Percentiles rank a stretch among this genome's conserved stretches.
These are phyloP conservation scores for Conopomorpha cramerella DNA, from an alignment of 1,140 invertebrate genomes.

Conservation along the genomic window DNA sequence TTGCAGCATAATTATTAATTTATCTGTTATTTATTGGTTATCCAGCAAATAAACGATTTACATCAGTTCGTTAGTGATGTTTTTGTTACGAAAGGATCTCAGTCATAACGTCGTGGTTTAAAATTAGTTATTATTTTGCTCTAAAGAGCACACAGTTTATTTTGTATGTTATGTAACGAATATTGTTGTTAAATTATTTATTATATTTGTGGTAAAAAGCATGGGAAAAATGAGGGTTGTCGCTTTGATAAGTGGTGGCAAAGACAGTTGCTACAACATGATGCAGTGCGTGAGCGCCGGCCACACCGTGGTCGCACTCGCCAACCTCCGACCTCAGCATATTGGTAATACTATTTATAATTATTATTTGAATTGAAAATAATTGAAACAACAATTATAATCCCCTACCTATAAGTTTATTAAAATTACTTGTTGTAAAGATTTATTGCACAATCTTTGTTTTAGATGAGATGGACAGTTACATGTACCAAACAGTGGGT, in stretches of 20 bases:
- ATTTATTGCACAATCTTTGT: neutral
- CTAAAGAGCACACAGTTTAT: conserved; percentile 26
- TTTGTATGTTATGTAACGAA: conserved; percentile 52
- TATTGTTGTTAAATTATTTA: conserved; percentile 20
- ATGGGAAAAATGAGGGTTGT: conserved; percentile 79
- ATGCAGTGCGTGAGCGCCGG: conserved; percentile 96
- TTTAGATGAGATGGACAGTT: conserved; percentile 95
- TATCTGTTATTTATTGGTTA: too few relatives aligned
- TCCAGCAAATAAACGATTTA: too few relatives aligned
- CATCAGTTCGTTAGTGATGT: conserved; percentile 22
- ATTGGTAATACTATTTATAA: conserved; percentile 67
- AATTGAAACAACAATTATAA: neutral
- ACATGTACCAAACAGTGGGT: conserved; percentile 99
- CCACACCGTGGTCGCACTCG: conserved; percentile 94
- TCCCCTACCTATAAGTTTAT: too few relatives aligned
- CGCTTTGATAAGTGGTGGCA: conserved; percentile 93
- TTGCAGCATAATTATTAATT: conserved; percentile 15
- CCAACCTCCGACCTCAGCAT: conserved; percentile 89
- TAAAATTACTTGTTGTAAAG: neutral
- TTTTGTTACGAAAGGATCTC: conserved; percentile 24
- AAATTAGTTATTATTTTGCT: conserved; percentile 32
- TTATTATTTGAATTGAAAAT: neutral
- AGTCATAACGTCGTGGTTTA: conserved; percentile 33
- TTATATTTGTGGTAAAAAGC: conserved; percentile 13
- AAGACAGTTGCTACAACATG: conserved; percentile 99